phyloP scores from a whole-genome alignment of 2,888 invertebrate genomes.

The Perizoma affinitatum region DNA sequence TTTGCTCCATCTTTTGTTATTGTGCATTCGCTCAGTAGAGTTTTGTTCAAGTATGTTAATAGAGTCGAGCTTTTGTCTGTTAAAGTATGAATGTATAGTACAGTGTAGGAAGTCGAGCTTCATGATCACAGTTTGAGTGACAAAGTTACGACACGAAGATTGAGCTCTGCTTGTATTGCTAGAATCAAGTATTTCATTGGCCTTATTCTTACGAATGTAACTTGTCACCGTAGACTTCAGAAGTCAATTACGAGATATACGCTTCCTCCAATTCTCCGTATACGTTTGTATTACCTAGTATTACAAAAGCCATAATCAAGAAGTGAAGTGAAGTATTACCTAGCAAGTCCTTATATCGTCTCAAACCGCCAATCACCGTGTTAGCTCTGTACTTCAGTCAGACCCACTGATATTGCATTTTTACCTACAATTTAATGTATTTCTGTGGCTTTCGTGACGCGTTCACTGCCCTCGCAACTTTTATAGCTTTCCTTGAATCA shows the following conservation, averaged over 20 bases:
- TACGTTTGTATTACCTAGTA: too few relatives aligned
- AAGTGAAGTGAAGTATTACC: too few relatives aligned
- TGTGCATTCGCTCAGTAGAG: slow-evolving; percentile 42
- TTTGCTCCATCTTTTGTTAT: slow-evolving; percentile 41
- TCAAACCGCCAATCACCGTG: too few relatives aligned
- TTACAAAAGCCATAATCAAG: too few relatives aligned
- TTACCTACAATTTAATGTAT: neutral
- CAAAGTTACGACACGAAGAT: slow-evolving; percentile 14
- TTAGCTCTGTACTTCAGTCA: too few relatives aligned
- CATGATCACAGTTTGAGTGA: neutral
- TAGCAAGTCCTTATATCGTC: too few relatives aligned
- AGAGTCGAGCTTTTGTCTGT: slow-evolving; percentile 11
- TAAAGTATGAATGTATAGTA: slow-evolving; percentile 8
- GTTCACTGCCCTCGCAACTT: slow-evolving; percentile 7
- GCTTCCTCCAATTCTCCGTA: too few relatives aligned
- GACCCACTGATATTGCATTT: too few relatives aligned
- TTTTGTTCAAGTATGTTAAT: slow-evolving; percentile 32
- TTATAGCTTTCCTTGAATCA: slow-evolving; percentile 15
- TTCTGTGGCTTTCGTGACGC: slow-evolving; percentile 12
- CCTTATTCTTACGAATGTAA: neutral
- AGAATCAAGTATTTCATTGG: neutral
- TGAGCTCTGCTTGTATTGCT: neutral
- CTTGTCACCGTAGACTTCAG: neutral
- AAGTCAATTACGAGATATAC: neutral
- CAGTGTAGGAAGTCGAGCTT: slow-evolving; percentile 10